Percentiles rank a stretch among this genome's conserved stretches.
Conservation (phyloP, 2,797 vertebrate genomes). For the Enteromius afrohamiltoni region DNA sequence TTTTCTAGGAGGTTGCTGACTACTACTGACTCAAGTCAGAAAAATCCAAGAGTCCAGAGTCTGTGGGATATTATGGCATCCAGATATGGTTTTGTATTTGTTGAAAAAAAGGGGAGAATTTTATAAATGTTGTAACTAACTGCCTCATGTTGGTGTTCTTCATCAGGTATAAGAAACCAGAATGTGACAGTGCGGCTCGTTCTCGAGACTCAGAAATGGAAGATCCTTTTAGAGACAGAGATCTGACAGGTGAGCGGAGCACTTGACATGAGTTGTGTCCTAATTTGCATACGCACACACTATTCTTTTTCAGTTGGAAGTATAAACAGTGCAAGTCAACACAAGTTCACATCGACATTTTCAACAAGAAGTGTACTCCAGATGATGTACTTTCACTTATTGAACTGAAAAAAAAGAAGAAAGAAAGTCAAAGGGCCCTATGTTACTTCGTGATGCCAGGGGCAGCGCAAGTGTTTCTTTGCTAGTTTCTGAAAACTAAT, state of each 20-base stretch:
- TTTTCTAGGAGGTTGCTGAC: not conserved
- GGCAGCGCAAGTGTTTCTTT: no score
- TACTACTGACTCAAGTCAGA: not conserved
- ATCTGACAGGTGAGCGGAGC: conserved; percentile 86
- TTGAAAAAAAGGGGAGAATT: not conserved
- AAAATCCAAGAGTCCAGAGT: not conserved
- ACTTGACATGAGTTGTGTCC: not conserved
- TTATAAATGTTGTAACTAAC: not conserved
- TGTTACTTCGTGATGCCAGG: no score
- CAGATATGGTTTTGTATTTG: not conserved
- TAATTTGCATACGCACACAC: not conserved
- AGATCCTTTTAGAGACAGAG: conserved; percentile 92
- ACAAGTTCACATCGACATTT: not conserved
- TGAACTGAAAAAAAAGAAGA: not conserved
- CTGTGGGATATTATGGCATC: not conserved
- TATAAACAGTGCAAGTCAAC: not conserved
- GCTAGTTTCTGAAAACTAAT: no score
- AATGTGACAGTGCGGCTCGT: conserved; percentile 88
- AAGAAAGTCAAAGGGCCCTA: not conserved
- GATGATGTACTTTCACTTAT: not conserved
- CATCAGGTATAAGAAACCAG: conserved; percentile 91
- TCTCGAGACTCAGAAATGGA: conserved; percentile 84
- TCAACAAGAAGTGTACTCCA: not conserved
- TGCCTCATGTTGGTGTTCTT: conserved; percentile 32
- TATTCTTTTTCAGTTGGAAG: not conserved